Evolutionary conservation across 2,797 vertebrate species (phyloP), one percentile per base, ranked within the genome.

Genomic region (Vespertilio murinus): DNA sequence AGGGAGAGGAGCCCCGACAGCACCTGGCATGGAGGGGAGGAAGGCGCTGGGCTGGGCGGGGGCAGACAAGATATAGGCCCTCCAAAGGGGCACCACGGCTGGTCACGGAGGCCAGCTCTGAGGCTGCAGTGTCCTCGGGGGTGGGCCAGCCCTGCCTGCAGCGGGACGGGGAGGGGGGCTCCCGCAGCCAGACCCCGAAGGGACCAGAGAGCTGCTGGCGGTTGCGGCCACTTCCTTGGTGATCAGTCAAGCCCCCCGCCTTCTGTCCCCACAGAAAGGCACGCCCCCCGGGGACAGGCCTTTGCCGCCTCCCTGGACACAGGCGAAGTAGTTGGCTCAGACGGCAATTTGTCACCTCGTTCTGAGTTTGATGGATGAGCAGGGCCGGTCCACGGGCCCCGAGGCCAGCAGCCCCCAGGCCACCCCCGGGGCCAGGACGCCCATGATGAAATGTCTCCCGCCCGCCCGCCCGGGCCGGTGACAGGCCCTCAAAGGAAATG

Each of bases 281-380:
- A 6, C 1, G 71, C 92, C 97, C 97, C 97, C 96, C 23, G 90
- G 97, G 97, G 96, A 94, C 93, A 90, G 96, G 93, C 96, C 96
- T 97, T 97, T 98, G 97, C 98, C 94, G 96, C 96, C 97, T 96
- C 96, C 97, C 96, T 97, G 97, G 98, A 96, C 97, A 96, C 90
- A 83, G 93, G 93, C 96, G 96, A 97, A 98, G 98, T 93, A 71
- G 98, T 97, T 97, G 97, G 97, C 98, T 98, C 97, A 97, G 97
- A 98, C 98, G 98, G 98, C 98, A 97, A 98, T 98, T 98, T 98
- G 98, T 98, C 98, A 98, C 98, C 98, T 98, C 98, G 97, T 98
- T 98, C 97, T 98, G 98, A 98, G 98, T n/a, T 96, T 98, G 98
- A 98, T 98, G 98, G 98, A 98, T 98, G 98, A 98, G 97, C 90